phyloP scores from a whole-genome alignment of 2,113 vertebrate species.

The Labeo catla region DNA sequence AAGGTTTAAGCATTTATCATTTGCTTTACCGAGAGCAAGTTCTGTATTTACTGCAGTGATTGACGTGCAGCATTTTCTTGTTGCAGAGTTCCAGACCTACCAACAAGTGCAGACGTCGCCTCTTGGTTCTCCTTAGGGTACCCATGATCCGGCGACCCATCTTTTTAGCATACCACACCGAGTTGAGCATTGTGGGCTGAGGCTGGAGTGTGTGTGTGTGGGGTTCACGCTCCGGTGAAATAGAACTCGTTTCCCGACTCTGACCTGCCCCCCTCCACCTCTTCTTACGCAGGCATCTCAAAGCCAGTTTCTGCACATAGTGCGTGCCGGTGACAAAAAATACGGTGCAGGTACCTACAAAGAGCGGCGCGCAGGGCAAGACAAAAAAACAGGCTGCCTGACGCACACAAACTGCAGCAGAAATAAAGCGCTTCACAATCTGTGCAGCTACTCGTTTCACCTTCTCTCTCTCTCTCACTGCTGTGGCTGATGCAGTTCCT shows the following conservation, averaged over 20 bases:
- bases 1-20: conserved; percentile 18
- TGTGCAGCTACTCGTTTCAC: conserved; percentile 50
- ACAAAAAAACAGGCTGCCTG: conserved; percentile 37
- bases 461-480: conserved; percentile 34
- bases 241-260: background rate
- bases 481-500: conserved; percentile 47
- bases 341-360: conserved; percentile 30
- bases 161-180: conserved; percentile 82
- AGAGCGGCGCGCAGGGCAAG: background rate
- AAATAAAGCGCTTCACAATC: conserved; percentile 41
- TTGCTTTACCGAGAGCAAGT: conserved; percentile 2
- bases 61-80: background rate
- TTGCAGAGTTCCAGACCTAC: conserved; percentile 71
- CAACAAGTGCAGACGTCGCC: conserved; percentile 79
- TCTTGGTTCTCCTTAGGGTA: conserved; percentile 79
- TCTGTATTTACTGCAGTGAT: background rate
- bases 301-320: conserved; percentile 23
- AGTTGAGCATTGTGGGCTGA: conserved; percentile 78
- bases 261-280: conserved; percentile 35
- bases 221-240: conserved; percentile 41
- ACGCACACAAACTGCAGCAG: conserved; percentile 56
- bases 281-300: conserved; percentile 50
- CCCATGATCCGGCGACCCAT: conserved; percentile 83
- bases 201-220: background rate
- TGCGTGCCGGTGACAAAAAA: background rate